phyloP scores from a whole-genome alignment of 2,888 invertebrate genomes.

The Archips xylosteana region DNA sequence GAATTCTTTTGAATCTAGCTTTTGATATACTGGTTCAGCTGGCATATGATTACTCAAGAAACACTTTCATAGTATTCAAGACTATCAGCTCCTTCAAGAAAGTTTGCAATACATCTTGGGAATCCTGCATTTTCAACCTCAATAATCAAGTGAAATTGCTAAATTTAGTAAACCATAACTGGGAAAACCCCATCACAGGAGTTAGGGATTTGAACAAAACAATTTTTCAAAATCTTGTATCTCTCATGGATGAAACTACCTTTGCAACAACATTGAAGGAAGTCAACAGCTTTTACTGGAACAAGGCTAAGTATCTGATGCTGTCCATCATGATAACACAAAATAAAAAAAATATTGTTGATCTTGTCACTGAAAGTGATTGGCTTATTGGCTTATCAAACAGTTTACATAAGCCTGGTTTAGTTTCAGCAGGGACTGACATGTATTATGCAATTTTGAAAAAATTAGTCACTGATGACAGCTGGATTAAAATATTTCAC shows the following conservation, averaged over 20 bases:
- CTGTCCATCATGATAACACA: constrained; percentile 78
- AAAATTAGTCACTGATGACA: constrained; percentile 63
- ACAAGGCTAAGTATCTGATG: constrained; percentile 86
- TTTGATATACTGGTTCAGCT: constrained; percentile 63
- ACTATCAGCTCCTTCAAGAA: constrained; percentile 75
- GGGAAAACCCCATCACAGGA: constrained; percentile 86
- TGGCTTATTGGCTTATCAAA: constrained; percentile 69
- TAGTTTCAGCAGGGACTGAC: constrained; percentile 86
- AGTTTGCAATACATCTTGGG: constrained; percentile 65
- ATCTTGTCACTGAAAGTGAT: constrained; percentile 50
- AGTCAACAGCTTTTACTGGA: constrained; percentile 82
- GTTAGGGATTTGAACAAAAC: constrained; percentile 81
- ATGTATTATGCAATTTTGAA: constrained; percentile 83
- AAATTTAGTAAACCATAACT: constrained; percentile 84
- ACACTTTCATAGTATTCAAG: constrained; percentile 82
- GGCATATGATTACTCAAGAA: constrained; percentile 82
- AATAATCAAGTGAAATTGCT: constrained; percentile 73
- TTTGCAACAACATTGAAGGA: constrained; percentile 60
- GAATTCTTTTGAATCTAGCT: constrained; percentile 53
- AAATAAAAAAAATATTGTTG: constrained; percentile 49
- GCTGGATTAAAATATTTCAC: constrained; percentile 79
- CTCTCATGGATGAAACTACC: constrained; percentile 54
- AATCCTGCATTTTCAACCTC: constrained; percentile 57
- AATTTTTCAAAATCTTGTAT: constrained; percentile 75
- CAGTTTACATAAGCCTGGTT: constrained; percentile 80